These are phyloP conservation scores for Lithophane leautieri DNA, from an alignment of 2,888 invertebrate species.

Conservation along the genomic window DNA sequence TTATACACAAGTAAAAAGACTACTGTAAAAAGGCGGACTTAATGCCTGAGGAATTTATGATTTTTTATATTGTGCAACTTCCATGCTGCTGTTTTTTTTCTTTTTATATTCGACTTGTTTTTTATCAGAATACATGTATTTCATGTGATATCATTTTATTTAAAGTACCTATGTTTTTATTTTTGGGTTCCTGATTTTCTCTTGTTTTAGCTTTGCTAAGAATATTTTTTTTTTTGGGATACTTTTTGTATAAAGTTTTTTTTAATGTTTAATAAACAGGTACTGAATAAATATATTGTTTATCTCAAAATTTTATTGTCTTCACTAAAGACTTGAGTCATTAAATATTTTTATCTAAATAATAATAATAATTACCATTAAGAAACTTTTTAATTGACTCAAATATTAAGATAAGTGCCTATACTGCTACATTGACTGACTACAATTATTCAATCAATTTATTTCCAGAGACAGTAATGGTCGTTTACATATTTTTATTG, in stretches of 20 bases:
- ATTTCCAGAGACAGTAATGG: background rate
- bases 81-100: background rate
- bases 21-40: too few relatives aligned
- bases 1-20: too few relatives aligned
- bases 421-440: background rate
- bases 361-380: background rate
- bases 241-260: too few relatives aligned
- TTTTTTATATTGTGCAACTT: background rate
- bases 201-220: too few relatives aligned
- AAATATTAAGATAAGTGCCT: constrained; percentile 24
- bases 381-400: constrained; percentile 20
- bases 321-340: background rate
- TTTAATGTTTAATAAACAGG: background rate
- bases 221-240: background rate
- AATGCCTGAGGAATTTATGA: too few relatives aligned
- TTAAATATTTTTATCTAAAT: constrained; percentile 17
- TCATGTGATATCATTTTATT: background rate
- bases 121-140: background rate
- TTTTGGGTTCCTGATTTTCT: background rate
- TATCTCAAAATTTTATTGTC: background rate
- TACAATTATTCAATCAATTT: constrained; percentile 28
- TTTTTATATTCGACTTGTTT: background rate
- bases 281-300: background rate
- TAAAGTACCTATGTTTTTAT: background rate
- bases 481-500: background rate